Conservation (phyloP, 2,888 invertebrate species). For the Scaptomyza flava region DNA sequence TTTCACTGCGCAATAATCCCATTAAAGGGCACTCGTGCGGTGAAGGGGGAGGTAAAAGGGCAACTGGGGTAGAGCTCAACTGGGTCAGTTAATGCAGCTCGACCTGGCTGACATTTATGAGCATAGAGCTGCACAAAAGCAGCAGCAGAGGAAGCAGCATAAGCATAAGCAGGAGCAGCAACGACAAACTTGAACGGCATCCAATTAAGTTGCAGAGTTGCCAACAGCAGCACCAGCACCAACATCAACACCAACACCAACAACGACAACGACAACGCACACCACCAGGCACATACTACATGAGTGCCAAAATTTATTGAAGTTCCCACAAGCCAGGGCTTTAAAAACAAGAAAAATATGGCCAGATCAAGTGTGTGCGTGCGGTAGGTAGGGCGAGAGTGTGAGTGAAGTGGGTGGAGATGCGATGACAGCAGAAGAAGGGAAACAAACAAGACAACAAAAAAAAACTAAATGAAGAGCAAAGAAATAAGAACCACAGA, state of each 20-base stretch:
- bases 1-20: conserved; percentile 80
- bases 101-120: conserved; percentile 70
- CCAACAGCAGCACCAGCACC: conserved; percentile 17
- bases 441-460: conserved; percentile 1
- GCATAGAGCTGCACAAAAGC: conserved; percentile 25
- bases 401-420: conserved; percentile 19
- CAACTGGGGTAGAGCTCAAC: conserved; percentile 48
- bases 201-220: conserved; percentile 48
- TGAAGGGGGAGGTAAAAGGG: background rate
- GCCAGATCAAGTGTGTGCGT: conserved; percentile 33
- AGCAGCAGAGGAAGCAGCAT: background rate
- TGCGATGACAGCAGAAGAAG: conserved; percentile 37
- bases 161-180: conserved; percentile 2
- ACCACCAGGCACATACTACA: conserved; percentile 21
- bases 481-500: conserved; percentile 20
- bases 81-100: conserved; percentile 73
- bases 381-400: background rate
- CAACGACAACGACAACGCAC: no score
- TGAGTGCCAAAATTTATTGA: conserved; percentile 47
- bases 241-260: conserved; percentile 9
- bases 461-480: conserved; percentile 1
- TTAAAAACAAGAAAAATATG: conserved; percentile 49
- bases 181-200: conserved; percentile 37
- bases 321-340: conserved; percentile 38
- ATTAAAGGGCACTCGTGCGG: conserved; percentile 62